Evolutionary conservation across 2,113 vertebrate genomes (phyloP).

Genomic region (Antigone vipio): DNA sequence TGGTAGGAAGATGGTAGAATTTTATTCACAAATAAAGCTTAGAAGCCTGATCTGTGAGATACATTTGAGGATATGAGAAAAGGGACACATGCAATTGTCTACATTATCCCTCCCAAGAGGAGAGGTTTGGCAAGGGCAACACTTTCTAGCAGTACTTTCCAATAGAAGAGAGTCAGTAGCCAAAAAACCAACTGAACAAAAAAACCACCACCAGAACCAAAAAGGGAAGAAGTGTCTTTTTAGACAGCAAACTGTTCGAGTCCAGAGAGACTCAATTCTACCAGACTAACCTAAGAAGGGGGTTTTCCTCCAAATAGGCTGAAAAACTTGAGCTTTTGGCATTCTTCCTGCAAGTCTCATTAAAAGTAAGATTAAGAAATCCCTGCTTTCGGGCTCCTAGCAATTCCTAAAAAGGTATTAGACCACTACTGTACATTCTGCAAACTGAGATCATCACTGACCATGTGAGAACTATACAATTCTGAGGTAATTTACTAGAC

Average conservation of each 20-base stretch:
- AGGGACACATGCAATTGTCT: neutral
- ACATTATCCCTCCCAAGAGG: neutral
- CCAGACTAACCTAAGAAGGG: neutral
- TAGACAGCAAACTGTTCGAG: neutral
- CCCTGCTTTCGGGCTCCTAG: neutral
- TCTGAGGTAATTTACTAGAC: neutral
- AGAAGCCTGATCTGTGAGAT: neutral
- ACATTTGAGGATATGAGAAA: neutral
- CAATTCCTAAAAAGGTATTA: neutral
- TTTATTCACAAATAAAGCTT: neutral
- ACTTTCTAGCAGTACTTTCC: neutral
- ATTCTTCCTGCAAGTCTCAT: neutral
- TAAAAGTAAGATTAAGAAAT: neutral
- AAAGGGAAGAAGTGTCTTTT: neutral
- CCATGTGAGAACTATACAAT: neutral
- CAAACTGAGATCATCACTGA: neutral
- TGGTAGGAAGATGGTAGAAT: neutral
- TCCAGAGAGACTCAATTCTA: neutral
- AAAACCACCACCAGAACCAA: neutral
- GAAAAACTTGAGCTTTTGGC: neutral
- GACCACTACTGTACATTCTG: neutral
- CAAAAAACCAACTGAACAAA: neutral
- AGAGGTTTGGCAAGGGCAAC: neutral
- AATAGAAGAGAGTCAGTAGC: neutral
- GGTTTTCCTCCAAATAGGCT: neutral